Base-by-base conservation (phyloP, 2,797 vertebrate species). In the Lithobates sylvaticus region DNA sequence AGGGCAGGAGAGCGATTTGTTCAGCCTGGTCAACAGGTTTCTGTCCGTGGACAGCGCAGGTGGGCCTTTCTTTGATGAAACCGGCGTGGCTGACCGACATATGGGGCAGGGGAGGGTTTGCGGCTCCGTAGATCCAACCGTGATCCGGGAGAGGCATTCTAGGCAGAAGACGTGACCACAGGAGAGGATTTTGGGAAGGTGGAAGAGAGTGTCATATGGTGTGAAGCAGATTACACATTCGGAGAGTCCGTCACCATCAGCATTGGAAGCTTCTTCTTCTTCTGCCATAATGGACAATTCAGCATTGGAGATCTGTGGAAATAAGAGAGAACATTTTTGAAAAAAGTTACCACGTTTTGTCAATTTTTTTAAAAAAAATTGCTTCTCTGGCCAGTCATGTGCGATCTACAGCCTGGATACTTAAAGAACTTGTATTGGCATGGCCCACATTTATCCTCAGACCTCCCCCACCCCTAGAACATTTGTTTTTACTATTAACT, bases 171-270 rank as follows among this genome's bases (percentile, higher is more conserved):
- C 95, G 89, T 96, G 96, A 0, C 86, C 86, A 80, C 96, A 96
- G 78, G 92, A 89, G 1, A 96, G 94, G 90, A 94, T 90, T 89
- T 96, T 96, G 58, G 95, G 96, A 26, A 94, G 93, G 85, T 94
- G 94, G 93, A 96, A 96, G 87, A 95, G 78, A 10, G 95, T 96
- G 91, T 96, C 95, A 89, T 96, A 96, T 85, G 93, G 91, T 80
- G 94, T 94, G 91, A 96, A 96, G 89, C 96, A 96, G 89, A 96
- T 90, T 72, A 94, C 85, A 29, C 96, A 96, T 88, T 96, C 96
- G 0, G 75, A 79, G 34, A 78, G 21, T 6, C 70, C 76, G n/a
- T 87, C 81, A 8, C 18, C 86, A 0, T 84, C 86, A 21, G 39
- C 0, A 18, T 18, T 54, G 3, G 4, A n/a, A 6, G 44, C 18